These are phyloP conservation scores for Drosophila willistoni DNA, from an alignment of 1,140 invertebrate species.

Conservation along the genomic window DNA sequence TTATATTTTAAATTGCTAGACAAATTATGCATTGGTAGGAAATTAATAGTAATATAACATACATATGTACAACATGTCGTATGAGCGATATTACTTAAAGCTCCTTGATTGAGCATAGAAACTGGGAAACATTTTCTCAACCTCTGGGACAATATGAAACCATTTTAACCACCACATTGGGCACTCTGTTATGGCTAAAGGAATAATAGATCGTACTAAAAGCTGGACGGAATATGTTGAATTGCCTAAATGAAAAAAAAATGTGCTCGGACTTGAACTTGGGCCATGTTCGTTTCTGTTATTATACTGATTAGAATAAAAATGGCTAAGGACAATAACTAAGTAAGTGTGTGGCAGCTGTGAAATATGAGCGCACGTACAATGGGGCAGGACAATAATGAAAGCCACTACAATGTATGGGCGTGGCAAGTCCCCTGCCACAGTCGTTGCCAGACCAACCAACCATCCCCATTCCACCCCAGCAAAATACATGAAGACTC, in stretches of 20 bases:
- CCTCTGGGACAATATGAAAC: background rate
- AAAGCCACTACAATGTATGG: constrained; percentile 31
- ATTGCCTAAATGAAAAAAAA: background rate
- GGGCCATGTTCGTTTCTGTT: constrained; percentile 1
- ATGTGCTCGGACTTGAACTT: constrained; percentile 4
- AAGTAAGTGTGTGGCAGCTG: constrained; percentile 51
- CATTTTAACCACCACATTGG: background rate
- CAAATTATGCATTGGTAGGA: too few species aligned
- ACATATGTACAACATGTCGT: background rate
- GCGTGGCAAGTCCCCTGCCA: constrained; percentile 15
- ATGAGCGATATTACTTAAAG: background rate
- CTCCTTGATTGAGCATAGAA: background rate
- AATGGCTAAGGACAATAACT: constrained; percentile 32
- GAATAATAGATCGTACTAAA: background rate
- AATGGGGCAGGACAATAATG: constrained; percentile 48
- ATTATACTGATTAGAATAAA: constrained; percentile 51
- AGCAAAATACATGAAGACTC: background rate
- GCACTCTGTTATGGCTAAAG: background rate
- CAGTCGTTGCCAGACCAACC: background rate
- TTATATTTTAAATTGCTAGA: too few species aligned
- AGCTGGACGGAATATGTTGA: constrained; percentile 3
- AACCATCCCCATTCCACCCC: background rate
- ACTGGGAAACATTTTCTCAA: background rate
- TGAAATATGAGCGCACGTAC: constrained; percentile 69
- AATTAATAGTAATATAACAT: too few species aligned